Evolutionary conservation across 2,888 invertebrate genomes (phyloP), one percentile per base, ranked within the genome.

Genomic region (Cheilosia pagana): DNA sequence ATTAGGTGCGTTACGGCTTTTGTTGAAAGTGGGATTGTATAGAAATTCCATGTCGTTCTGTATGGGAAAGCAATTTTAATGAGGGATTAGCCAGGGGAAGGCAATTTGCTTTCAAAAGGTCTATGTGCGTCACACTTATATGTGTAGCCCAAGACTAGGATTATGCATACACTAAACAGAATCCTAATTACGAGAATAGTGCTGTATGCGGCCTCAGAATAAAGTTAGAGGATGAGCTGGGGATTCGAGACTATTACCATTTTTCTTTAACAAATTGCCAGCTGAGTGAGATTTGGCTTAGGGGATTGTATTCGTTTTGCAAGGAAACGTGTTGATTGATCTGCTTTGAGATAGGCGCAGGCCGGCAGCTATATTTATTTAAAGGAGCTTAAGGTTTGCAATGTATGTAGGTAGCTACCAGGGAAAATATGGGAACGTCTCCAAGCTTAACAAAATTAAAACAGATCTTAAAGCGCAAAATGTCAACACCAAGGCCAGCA

Each of bases 1-100:
- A 75, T 55, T 39, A 57, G 65, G 50, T 74, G 57, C 48, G 43
- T 43, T 45, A 63, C 19, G 63, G 45, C 35, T 39, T 45, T 48
- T 50, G 50, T 75, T 63, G 45, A 55, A 55, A 41, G 16, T 19
- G n/a, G 71, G 48, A 48, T 48, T 59, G 5, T 48, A 5, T 4
- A 23, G 50, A 10, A 12, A 25, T 23, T 59, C 5, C 14, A 23
- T 21, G 41, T 6, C 16, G 10, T 19, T 16, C 10, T 14, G 12
- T 21, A 10, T 23, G 25, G n/a, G 43, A 16, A 14, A 23, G 1
- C 45, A 48, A 48, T 48, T 59, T 70, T 39, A 70, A 70, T 70
- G 57, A 48, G 70, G 45, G 70, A 48, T 70, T 70, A 68, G 25
- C 21, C 8, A 14, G 41, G 14, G 43, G 21, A 55, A 43, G 10